These are phyloP conservation scores for Oncorhynchus masou DNA, from an alignment of 2,113 vertebrate species.

Conservation along the genomic window DNA sequence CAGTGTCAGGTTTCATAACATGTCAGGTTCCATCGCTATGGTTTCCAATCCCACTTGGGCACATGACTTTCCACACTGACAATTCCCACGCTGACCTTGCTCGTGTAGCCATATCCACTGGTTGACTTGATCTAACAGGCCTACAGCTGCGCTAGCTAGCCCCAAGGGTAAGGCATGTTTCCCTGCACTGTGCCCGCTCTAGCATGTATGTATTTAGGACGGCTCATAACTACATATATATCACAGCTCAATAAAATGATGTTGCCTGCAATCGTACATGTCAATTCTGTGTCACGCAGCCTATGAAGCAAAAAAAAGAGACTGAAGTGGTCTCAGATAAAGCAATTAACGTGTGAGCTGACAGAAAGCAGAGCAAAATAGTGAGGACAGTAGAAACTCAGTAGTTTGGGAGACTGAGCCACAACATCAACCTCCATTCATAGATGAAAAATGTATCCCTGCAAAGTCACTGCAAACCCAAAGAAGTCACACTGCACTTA, in stretches of 20 bases:
- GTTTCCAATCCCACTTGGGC: constrained; percentile 65
- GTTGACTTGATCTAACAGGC: constrained; percentile 70
- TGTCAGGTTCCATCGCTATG: constrained; percentile 58
- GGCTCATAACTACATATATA: constrained; percentile 68
- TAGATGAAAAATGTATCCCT: constrained; percentile 54
- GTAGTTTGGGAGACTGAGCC: constrained; percentile 59
- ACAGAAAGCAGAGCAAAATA: constrained; percentile 57
- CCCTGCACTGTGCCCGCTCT: constrained; percentile 49
- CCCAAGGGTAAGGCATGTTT: constrained; percentile 47
- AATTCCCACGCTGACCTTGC: constrained; percentile 65
- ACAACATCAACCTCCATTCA: constrained; percentile 34
- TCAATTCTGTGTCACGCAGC: constrained; percentile 64
- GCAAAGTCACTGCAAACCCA: constrained; percentile 50
- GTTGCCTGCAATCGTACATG: constrained; percentile 64
- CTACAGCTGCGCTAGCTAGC: constrained; percentile 59
- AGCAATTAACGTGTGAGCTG: constrained; percentile 46
- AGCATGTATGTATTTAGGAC: constrained; percentile 63
- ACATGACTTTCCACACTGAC: constrained; percentile 64
- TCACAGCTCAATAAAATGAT: constrained; percentile 70
- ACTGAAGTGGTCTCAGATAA: constrained; percentile 61
- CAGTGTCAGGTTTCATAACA: constrained; percentile 65
- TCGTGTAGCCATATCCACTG: constrained; percentile 58
- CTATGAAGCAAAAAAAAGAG: constrained; percentile 65
- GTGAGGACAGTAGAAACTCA: constrained; percentile 29
- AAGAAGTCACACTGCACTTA: constrained; percentile 57